These are phyloP conservation scores for Lethrus apterus DNA, from an alignment of 1,140 invertebrate species.

Conservation along the genomic window DNA sequence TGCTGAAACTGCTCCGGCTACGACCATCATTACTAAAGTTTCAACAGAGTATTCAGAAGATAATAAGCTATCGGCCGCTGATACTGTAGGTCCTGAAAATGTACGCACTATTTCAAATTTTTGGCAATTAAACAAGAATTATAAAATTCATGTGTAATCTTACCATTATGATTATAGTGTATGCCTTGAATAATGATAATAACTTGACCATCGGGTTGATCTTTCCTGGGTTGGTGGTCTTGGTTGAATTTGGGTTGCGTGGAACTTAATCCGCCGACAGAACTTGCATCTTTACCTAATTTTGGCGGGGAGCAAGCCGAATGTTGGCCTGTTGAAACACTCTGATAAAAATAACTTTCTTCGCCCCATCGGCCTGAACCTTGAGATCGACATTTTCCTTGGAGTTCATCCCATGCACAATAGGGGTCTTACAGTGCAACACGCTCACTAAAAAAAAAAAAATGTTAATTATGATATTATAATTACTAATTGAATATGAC, in stretches of 20 bases:
- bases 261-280: constrained; percentile 60
- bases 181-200: constrained; percentile 78
- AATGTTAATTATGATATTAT: background rate
- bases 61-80: constrained; percentile 66
- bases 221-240: constrained; percentile 52
- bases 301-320: constrained; percentile 68
- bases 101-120: too few species aligned
- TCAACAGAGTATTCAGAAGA: constrained; percentile 81
- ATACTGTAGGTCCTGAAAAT: constrained; percentile 65
- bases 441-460: constrained; percentile 70
- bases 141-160: too few species aligned
- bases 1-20: constrained; percentile 77
- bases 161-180: constrained; percentile 52
- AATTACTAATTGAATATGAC: too few species aligned
- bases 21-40: constrained; percentile 80
- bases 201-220: constrained; percentile 61
- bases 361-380: constrained; percentile 67
- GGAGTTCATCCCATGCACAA: constrained; percentile 91
- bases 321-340: constrained; percentile 73
- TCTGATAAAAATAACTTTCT: constrained; percentile 75
- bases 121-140: background rate
- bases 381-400: constrained; percentile 66
- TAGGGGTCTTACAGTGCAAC: constrained; percentile 96
- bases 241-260: constrained; percentile 57
- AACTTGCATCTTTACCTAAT: constrained; percentile 62